Evolutionary conservation across 2,113 vertebrate genomes (phyloP).

Genomic region (Prietella phreatophila): DNA sequence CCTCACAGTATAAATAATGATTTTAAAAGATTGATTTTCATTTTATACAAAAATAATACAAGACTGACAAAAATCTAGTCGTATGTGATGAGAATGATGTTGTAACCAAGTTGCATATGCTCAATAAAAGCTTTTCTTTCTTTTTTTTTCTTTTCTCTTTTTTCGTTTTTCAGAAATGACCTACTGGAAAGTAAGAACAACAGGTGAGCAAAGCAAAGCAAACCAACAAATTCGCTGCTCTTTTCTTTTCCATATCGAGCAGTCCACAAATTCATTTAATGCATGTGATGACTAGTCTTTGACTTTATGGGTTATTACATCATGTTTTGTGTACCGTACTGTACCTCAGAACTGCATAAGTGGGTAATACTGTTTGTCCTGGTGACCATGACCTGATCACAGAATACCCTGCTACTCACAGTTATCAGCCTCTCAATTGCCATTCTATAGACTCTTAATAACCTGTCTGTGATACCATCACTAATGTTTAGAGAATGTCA

Average conservation of each 20-base stretch:
- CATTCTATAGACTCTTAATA: constrained; percentile 4
- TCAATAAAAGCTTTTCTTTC: constrained; percentile 48
- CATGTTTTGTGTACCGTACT: background rate
- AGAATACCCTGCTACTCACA: constrained; percentile 37
- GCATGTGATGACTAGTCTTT: background rate
- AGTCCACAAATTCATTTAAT: background rate
- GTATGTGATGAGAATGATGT: constrained; percentile 56
- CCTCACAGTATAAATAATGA: constrained; percentile 85
- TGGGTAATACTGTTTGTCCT: constrained; percentile 59
- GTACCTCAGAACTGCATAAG: constrained; percentile 33
- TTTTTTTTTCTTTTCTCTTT: background rate
- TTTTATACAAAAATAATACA: constrained; percentile 89
- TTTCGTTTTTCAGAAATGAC: constrained; percentile 18
- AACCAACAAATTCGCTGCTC: background rate
- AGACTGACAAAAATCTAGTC: constrained; percentile 64
- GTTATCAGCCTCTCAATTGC: constrained; percentile 56
- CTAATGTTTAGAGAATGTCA: constrained; percentile 54
- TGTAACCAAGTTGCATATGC: constrained; percentile 63
- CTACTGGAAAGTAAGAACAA: constrained; percentile 43
- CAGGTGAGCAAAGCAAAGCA: background rate
- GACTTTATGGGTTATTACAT: constrained; percentile 5
- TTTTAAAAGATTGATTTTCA: constrained; percentile 80
- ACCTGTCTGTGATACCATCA: background rate
- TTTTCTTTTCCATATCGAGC: background rate
- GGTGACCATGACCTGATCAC: constrained; percentile 32